phyloP scores from a whole-genome alignment of 2,113 vertebrate genomes.

The Stomatorhinus ivindoensis region DNA sequence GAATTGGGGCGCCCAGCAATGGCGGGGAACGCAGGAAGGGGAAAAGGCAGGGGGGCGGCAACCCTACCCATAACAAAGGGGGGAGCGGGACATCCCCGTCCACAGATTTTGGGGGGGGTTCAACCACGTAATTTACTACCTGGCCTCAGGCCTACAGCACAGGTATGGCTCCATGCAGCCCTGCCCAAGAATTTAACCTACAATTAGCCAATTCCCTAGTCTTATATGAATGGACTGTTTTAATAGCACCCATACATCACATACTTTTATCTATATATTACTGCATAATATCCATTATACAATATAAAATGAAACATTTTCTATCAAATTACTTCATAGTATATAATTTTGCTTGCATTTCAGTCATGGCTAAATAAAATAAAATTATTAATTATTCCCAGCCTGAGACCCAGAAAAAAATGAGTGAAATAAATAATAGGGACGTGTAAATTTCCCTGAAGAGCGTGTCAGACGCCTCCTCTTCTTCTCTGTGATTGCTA shows the following conservation, averaged over 20 bases:
- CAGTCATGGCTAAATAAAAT: background rate
- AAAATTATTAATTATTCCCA: background rate
- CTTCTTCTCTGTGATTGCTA: constrained; percentile 42
- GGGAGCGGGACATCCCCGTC: background rate
- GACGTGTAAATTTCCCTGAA: constrained; percentile 29
- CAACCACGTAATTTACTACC: background rate
- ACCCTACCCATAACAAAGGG: background rate
- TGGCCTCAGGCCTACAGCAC: background rate
- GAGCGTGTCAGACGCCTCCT: constrained; percentile 23
- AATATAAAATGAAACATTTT: background rate
- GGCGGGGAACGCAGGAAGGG: background rate
- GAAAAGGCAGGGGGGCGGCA: background rate
- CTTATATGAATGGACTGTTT: background rate
- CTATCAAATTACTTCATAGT: background rate
- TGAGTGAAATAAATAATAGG: constrained; percentile 50
- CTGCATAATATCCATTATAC: background rate
- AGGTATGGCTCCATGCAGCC: background rate
- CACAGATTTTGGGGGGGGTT: background rate
- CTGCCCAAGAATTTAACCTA: background rate
- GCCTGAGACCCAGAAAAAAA: constrained; percentile 23
- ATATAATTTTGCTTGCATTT: background rate
- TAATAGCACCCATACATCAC: background rate
- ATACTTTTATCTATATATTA: background rate
- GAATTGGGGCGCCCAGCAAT: background rate
- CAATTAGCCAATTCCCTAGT: background rate